Percentiles rank a stretch among this genome's conserved stretches.
Conservation (phyloP, 2,888 invertebrate species). For the Morpho helenor region DNA sequence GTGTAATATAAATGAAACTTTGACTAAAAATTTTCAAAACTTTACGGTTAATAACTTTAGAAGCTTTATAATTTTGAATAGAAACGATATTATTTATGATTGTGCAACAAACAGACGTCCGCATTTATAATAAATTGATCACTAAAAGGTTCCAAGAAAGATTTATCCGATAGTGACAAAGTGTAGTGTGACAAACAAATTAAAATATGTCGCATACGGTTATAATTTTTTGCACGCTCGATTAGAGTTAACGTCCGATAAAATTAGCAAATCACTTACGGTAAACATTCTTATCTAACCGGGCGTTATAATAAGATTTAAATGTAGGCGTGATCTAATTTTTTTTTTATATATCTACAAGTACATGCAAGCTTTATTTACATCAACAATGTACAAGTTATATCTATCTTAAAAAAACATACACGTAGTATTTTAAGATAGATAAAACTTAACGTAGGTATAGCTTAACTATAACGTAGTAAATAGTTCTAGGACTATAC, state of each 20-base stretch:
- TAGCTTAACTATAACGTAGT: no score
- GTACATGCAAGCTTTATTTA: not conserved
- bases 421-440: no score
- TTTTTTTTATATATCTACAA: no score
- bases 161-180: conserved; percentile 15
- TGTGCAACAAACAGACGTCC: no score
- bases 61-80: no score
- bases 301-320: not conserved
- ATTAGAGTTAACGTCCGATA: conserved; percentile 9
- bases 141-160: conserved; percentile 16
- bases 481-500: no score
- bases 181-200: conserved; percentile 11
- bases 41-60: no score
- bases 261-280: conserved; percentile 8
- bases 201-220: conserved; percentile 6
- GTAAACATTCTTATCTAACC: not conserved
- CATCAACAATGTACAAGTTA: no score
- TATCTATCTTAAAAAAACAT: no score
- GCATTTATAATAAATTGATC: not conserved
- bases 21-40: no score
- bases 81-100: not conserved
- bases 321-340: not conserved
- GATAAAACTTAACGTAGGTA: no score
- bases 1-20: no score
- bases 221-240: conserved; percentile 7